phyloP scores from a whole-genome alignment of 2,113 vertebrate species.

The Notarius lentiginosus region DNA sequence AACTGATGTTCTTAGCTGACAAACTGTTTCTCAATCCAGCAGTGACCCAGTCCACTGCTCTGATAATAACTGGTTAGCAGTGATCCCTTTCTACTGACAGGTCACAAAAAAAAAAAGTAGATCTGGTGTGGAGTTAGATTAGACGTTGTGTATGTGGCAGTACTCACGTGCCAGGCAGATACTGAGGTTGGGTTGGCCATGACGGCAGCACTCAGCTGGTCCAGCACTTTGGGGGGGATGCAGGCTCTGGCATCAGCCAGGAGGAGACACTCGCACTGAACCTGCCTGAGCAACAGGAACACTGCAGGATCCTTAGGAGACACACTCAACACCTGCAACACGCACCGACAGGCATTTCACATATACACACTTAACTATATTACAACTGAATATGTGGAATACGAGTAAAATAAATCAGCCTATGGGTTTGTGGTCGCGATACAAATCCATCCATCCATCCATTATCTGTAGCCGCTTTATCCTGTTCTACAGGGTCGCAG shows the following conservation, averaged over 20 bases:
- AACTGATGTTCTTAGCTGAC: too few relatives aligned
- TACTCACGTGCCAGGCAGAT: slow-evolving; percentile 89
- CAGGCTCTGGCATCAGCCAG: slow-evolving; percentile 66
- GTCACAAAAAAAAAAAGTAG: neutral
- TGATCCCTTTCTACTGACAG: neutral
- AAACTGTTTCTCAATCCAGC: neutral
- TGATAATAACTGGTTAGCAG: neutral
- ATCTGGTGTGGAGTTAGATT: neutral
- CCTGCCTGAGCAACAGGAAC: slow-evolving; percentile 83
- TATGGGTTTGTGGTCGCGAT: neutral
- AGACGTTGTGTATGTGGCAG: neutral
- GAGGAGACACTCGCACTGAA: slow-evolving; percentile 86
- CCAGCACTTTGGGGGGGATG: slow-evolving; percentile 78
- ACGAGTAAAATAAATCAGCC: neutral
- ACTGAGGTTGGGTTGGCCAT: slow-evolving; percentile 81
- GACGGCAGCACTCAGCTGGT: slow-evolving; percentile 84
- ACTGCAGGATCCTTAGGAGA: slow-evolving; percentile 82
- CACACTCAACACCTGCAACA: slow-evolving; percentile 78
- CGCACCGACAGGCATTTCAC: neutral
- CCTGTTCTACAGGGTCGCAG: too few relatives aligned
- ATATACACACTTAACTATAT: neutral
- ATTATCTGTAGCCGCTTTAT: too few relatives aligned
- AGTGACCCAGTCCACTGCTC: neutral
- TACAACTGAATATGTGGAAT: neutral
- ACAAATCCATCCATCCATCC: too few relatives aligned